Conservation (phyloP, 2,888 invertebrate genomes). For the Branchellion lobata region DNA sequence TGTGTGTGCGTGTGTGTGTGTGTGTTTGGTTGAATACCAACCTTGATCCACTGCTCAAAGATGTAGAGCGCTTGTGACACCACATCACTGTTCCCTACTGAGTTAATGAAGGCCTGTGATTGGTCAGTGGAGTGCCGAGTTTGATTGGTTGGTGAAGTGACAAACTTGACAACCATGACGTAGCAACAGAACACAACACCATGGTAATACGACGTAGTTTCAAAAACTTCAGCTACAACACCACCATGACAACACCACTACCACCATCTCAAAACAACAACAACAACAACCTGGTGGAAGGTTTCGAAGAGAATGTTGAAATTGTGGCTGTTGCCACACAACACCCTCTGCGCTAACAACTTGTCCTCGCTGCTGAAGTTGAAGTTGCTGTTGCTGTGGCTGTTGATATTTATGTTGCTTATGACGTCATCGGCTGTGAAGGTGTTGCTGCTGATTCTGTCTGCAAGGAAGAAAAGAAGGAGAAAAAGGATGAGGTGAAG, state of each 20-base stretch:
- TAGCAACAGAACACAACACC: too few relatives aligned
- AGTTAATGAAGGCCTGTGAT: not conserved
- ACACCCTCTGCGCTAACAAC: conserved; percentile 4
- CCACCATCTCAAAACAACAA: too few relatives aligned
- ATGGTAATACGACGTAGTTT: too few relatives aligned
- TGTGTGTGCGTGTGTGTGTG: too few relatives aligned
- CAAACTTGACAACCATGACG: too few relatives aligned
- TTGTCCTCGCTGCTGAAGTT: conserved; percentile 18
- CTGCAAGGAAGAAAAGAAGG: not conserved
- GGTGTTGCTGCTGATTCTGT: not conserved
- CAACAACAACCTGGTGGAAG: conserved; percentile 23
- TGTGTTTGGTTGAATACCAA: not conserved
- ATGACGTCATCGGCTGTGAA: not conserved
- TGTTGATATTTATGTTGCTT: not conserved
- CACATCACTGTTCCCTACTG: conserved; percentile 10
- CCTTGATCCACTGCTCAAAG: conserved; percentile 33
- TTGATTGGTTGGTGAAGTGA: too few relatives aligned
- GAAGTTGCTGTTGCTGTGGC: conserved; percentile 4
- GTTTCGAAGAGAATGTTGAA: conserved; percentile 28
- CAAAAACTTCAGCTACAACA: too few relatives aligned
- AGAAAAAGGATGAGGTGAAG: not conserved
- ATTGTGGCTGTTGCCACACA: conserved; percentile 6
- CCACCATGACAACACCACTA: too few relatives aligned
- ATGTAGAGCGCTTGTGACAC: conserved; percentile 4
- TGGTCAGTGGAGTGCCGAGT: too few relatives aligned